Conservation (phyloP, 2,888 invertebrate species). For the Nymphalis urticae region DNA sequence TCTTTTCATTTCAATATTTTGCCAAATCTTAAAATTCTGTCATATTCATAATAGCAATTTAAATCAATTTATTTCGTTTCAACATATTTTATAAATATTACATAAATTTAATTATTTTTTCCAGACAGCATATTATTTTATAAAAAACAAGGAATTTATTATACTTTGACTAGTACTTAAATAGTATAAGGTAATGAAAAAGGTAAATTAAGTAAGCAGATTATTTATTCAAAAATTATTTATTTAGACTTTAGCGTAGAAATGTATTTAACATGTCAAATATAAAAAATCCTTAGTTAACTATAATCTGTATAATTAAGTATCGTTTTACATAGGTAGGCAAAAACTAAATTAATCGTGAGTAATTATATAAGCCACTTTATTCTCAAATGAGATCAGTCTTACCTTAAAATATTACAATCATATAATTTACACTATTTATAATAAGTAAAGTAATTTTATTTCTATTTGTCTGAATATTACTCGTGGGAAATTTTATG, state of each 20-base stretch:
- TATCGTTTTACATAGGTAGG: constrained; percentile 27
- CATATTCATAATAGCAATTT: too few relatives aligned
- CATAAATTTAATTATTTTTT: too few relatives aligned
- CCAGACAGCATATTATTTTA: too few relatives aligned
- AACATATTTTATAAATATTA: too few relatives aligned
- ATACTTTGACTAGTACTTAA: background rate
- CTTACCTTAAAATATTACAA: constrained; percentile 41
- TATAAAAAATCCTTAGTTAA: constrained; percentile 28
- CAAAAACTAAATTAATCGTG: constrained; percentile 16
- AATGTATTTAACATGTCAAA: constrained; percentile 27
- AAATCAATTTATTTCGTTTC: too few relatives aligned
- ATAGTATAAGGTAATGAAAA: constrained; percentile 1
- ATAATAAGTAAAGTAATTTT: constrained; percentile 38
- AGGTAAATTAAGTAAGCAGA: background rate
- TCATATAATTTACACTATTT: constrained; percentile 36
- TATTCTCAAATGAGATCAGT: constrained; percentile 71
- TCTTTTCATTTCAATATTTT: too few relatives aligned
- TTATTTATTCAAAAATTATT: constrained; percentile 35
- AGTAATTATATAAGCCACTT: constrained; percentile 17
- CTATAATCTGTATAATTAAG: background rate
- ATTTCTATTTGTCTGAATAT: constrained; percentile 20
- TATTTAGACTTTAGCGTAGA: constrained; percentile 35
- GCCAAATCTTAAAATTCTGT: too few relatives aligned
- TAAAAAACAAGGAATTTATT: too few relatives aligned
- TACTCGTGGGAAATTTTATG: constrained; percentile 20